Percentiles rank a stretch among this genome's conserved stretches.
Conservation (phyloP, 2,888 invertebrate genomes). For the Miltochrista miniata region DNA sequence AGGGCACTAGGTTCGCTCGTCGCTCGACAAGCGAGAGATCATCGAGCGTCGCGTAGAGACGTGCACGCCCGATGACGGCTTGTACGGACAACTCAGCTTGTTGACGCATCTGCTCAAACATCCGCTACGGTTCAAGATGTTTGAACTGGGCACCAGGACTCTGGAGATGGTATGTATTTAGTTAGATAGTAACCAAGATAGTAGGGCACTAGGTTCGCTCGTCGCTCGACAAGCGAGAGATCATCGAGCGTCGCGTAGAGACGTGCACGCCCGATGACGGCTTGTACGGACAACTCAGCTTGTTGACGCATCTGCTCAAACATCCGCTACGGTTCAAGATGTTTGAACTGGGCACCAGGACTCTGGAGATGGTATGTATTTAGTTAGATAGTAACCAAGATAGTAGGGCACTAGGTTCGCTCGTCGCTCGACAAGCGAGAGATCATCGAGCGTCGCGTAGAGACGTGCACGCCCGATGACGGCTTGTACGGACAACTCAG, state of each 20-base stretch:
- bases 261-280: conserved; percentile 95
- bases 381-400: no score
- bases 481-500: conserved; percentile 94
- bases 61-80: conserved; percentile 94
- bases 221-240: conserved; percentile 90
- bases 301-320: conserved; percentile 94
- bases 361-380: conserved; percentile 82
- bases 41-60: conserved; percentile 91
- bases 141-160: conserved; percentile 88
- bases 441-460: conserved; percentile 91
- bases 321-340: conserved; percentile 95
- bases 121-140: conserved; percentile 93
- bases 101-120: conserved; percentile 95
- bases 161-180: conserved; percentile 79
- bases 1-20: conserved; percentile 85
- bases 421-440: conserved; percentile 90
- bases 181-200: no score
- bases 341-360: conserved; percentile 88
- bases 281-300: conserved; percentile 92
- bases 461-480: conserved; percentile 93
- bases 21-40: conserved; percentile 90
- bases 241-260: conserved; percentile 91
- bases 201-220: conserved; percentile 85
- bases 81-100: conserved; percentile 93
- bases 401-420: conserved; percentile 84